phyloP scores from a whole-genome alignment of 2,888 invertebrate species.

The Epiblema foenella region DNA sequence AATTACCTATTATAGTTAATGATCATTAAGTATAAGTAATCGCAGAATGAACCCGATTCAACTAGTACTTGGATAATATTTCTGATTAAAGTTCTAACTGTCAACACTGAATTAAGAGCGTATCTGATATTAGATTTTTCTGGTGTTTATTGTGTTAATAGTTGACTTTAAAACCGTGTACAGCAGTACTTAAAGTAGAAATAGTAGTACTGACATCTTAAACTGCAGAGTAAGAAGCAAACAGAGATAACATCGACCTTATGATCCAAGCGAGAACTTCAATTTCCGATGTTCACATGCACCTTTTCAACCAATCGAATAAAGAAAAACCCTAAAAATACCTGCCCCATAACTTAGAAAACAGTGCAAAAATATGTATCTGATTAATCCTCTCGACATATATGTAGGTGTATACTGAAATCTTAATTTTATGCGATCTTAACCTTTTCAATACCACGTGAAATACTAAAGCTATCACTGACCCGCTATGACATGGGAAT shows the following conservation, averaged over 20 bases:
- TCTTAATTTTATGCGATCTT: too few relatives aligned
- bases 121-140: constrained; percentile 14
- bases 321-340: too few relatives aligned
- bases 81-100: constrained; percentile 8
- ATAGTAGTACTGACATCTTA: background rate
- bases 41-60: background rate
- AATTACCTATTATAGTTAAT: background rate
- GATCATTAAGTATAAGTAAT: background rate
- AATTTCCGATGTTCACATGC: too few relatives aligned
- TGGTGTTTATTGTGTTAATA: background rate
- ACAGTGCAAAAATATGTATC: too few relatives aligned
- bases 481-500: too few relatives aligned
- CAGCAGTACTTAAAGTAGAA: background rate
- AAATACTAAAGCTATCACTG: too few relatives aligned
- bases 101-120: background rate
- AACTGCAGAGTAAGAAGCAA: background rate
- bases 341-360: too few relatives aligned
- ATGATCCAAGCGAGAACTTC: too few relatives aligned
- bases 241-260: background rate
- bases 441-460: too few relatives aligned
- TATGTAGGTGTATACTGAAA: too few relatives aligned
- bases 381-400: too few relatives aligned
- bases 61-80: background rate
- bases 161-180: background rate
- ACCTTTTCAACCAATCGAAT: too few relatives aligned